phyloP scores from a whole-genome alignment of 2,113 vertebrate species.

The Tragulus kanchil region DNA sequence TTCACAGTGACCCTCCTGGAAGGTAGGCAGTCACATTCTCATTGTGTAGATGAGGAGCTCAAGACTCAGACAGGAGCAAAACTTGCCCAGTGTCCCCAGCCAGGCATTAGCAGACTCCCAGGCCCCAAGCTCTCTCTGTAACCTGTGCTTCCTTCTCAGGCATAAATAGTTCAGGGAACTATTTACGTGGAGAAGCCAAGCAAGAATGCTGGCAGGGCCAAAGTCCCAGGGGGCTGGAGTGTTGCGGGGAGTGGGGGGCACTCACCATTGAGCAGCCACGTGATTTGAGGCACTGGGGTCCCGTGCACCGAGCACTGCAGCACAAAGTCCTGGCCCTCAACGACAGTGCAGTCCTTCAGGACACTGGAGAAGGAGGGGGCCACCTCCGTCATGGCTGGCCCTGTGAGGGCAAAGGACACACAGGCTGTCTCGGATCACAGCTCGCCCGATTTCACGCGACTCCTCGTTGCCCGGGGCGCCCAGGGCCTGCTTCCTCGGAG shows the following conservation, averaged over 20 bases:
- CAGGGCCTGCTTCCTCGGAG: not conserved
- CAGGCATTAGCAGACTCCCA: not conserved
- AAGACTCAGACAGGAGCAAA: not conserved
- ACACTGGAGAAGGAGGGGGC: conserved; percentile 89
- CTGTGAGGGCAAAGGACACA: conserved; percentile 79
- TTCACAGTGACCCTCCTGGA: not conserved
- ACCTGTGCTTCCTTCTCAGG: not conserved
- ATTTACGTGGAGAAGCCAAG: not conserved
- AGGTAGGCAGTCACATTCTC: not conserved
- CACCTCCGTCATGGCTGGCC: conserved; percentile 70
- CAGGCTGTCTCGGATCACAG: not conserved
- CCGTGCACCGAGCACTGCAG: conserved; percentile 90
- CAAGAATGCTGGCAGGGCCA: not conserved
- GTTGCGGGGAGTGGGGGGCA: not conserved
- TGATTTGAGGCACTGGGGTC: conserved; percentile 87
- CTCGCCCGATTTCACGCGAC: not conserved
- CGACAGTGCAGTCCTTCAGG: conserved; percentile 88
- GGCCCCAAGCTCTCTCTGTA: not conserved
- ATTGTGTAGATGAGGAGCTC: not conserved
- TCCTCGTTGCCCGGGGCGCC: not conserved
- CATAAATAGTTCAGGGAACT: not conserved
- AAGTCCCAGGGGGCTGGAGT: not conserved
- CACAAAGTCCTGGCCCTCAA: conserved; percentile 91
- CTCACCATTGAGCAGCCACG: conserved; percentile 94
- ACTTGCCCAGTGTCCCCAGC: not conserved